Percentiles rank a stretch among this genome's conserved stretches.
Evolutionary conservation across 2,797 vertebrate genomes (phyloP).

Genomic region (Lepidocolaptes lacrymiger): DNA sequence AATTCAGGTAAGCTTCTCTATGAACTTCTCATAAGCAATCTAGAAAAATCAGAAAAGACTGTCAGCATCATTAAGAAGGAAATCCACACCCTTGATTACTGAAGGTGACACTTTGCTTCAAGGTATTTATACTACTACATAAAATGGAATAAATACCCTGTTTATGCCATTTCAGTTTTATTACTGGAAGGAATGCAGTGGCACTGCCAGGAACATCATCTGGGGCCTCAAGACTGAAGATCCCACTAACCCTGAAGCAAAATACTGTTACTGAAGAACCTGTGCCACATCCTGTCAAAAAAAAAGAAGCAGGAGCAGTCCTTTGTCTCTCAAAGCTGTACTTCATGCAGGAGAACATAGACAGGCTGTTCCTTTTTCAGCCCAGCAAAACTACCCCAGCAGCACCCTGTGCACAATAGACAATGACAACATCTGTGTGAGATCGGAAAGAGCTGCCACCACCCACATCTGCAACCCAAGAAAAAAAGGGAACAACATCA

Average conservation of each 20-base stretch:
- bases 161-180: not conserved
- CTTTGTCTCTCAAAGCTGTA: not conserved
- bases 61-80: not conserved
- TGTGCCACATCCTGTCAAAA: not conserved
- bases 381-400: not conserved
- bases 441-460: constrained; percentile 17
- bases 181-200: not conserved
- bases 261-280: not conserved
- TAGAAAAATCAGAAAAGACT: not conserved
- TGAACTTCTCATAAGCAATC: not conserved
- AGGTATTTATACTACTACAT: not conserved
- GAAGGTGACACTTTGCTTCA: not conserved
- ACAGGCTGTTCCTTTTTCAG: constrained; percentile 33
- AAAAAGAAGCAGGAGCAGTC: not conserved
- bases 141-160: not conserved
- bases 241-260: not conserved
- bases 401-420: constrained; percentile 23
- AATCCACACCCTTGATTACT: not conserved
- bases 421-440: constrained; percentile 52
- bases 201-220: not conserved
- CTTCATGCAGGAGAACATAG: constrained; percentile 29
- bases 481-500: constrained; percentile 21
- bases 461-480: constrained; percentile 6
- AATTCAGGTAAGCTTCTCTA: not conserved
- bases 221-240: not conserved